These are phyloP conservation scores for Synanceia verrucosa DNA, from an alignment of 2,797 vertebrate species.

Conservation along the genomic window DNA sequence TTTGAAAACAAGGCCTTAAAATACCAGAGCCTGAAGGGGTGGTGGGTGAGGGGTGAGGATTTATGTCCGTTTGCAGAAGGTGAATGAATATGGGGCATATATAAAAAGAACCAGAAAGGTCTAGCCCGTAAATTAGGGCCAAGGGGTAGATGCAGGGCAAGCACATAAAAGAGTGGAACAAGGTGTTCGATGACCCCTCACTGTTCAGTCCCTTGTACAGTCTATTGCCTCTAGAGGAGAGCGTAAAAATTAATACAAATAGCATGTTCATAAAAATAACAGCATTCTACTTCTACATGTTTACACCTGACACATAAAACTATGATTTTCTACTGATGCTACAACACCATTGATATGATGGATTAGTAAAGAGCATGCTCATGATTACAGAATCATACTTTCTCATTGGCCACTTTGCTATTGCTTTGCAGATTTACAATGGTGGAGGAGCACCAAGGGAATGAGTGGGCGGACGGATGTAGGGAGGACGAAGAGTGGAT, in stretches of 20 bases:
- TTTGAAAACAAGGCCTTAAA: constrained; percentile 64
- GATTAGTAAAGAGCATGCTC: neutral
- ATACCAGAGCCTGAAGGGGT: constrained; percentile 46
- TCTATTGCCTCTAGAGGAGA: neutral
- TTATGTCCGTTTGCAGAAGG: constrained; percentile 68
- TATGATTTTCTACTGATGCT: neutral
- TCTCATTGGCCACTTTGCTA: constrained; percentile 22
- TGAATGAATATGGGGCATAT: constrained; percentile 55
- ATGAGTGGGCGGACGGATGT: constrained; percentile 30
- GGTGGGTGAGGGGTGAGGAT: constrained; percentile 30
- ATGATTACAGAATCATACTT: neutral
- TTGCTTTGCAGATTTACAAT: constrained; percentile 39
- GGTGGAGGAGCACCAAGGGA: constrained; percentile 15
- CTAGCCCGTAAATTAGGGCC: constrained; percentile 65
- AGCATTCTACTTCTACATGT: neutral
- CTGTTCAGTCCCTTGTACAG: neutral
- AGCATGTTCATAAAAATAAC: neutral
- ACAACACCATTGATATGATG: neutral
- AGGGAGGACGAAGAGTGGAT: constrained; percentile 17
- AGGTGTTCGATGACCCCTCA: constrained; percentile 11
- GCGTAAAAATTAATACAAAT: neutral
- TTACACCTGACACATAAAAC: neutral
- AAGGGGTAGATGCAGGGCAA: constrained; percentile 36
- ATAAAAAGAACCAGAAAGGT: constrained; percentile 66
- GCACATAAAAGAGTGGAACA: constrained; percentile 7